Percentiles rank a stretch among this genome's conserved stretches.
phyloP scores from a whole-genome alignment of 2,888 invertebrate genomes.

The Exephanes ischioxanthus region DNA sequence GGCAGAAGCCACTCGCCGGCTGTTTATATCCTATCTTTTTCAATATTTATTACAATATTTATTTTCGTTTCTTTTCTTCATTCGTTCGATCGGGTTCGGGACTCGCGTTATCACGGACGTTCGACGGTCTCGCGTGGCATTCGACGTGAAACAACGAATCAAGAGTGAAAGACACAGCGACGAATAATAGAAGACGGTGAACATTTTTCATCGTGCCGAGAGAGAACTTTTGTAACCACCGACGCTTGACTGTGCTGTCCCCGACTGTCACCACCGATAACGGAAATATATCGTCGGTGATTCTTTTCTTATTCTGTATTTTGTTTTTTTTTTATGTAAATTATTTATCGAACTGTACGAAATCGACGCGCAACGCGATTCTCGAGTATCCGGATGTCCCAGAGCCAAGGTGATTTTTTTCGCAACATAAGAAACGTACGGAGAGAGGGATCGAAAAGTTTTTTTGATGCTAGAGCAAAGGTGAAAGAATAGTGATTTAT shows the following conservation, averaged over 20 bases:
- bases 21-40: slow-evolving; percentile 24
- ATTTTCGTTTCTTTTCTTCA: slow-evolving; percentile 27
- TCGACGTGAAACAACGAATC: neutral
- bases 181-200: neutral
- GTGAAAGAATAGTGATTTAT: slow-evolving; percentile 28
- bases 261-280: neutral
- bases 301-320: slow-evolving; percentile 2
- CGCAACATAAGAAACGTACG: slow-evolving; percentile 4
- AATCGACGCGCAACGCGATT: neutral
- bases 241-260: neutral
- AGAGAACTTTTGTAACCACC: neutral
- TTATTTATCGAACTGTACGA: neutral
- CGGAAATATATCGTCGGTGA: neutral
- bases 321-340: neutral
- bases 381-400: neutral
- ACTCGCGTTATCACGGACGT: neutral
- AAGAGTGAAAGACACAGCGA: neutral
- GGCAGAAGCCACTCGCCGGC: neutral
- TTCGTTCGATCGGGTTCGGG: slow-evolving; percentile 2
- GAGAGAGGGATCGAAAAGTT: slow-evolving; percentile 13
- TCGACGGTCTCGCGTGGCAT: neutral
- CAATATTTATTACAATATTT: slow-evolving; percentile 28
- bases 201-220: neutral
- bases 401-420: neutral
- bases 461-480: slow-evolving; percentile 15